Evolutionary conservation across 2,797 vertebrate species (phyloP), one percentile per base, ranked within the genome.

Genomic region (Gallinago stenura): DNA sequence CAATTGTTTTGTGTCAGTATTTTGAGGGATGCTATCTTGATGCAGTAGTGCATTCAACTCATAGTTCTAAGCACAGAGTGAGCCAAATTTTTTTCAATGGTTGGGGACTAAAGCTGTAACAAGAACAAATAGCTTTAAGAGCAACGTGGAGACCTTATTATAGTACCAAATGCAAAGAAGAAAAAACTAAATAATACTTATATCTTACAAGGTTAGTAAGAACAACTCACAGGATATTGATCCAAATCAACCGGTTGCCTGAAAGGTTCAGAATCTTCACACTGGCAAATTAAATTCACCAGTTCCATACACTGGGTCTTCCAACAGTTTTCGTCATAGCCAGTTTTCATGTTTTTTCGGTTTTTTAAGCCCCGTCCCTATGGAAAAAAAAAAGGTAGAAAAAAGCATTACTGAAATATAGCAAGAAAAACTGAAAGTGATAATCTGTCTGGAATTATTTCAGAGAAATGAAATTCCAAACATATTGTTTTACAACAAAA

Each of bases 211-310:
- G 5, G 7, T 24, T 79, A 82, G 1, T 5, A 91, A 48, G 13
- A 90, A 35, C 39, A 91, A 97, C 99, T 98, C 97, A 99, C 99
- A 66, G 99, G 99, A 97, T 99, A 99, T 70, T 99, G 98, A 81
- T 98, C 97, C 86, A 98, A 98, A 97, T 99, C 98, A 95, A 99
- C 99, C 3, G 99, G 99, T 83, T 99, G 98, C 61, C 99, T 98
- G 97, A 99, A 99, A 15, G 99, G 99, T 86, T 99, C 99, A 0
- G 99, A 99, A 98, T 99, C 99, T 97, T 99, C 99, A 92, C 99
- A 99, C 12, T 99, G 98, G 92, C 99, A 99, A 96, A 99, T 98
- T 95, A 99, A 98, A 95, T 98, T 98, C 87, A 99, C 95, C 73
- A 99, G 97, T 37, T 97, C 98, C 96, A 98, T 99, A 96, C 99